Evolutionary conservation across 2,113 vertebrate species (phyloP).

Genomic region (Antechinus stuartii): DNA sequence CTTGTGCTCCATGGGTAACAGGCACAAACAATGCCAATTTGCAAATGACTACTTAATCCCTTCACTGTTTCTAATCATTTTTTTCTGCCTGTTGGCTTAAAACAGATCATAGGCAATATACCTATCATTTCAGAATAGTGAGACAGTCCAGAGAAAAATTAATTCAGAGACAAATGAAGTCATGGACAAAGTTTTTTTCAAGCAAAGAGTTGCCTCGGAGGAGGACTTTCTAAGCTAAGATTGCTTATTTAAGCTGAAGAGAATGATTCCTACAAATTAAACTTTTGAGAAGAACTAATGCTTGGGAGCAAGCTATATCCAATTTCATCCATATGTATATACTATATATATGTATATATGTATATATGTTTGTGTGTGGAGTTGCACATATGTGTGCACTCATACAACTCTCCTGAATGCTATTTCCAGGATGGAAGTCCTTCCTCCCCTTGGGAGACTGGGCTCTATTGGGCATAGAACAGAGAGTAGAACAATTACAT

Average conservation of each 20-base stretch:
- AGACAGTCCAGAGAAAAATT: background rate
- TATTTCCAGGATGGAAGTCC: slow-evolving; percentile 20
- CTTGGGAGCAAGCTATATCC: slow-evolving; percentile 13
- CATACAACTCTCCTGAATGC: background rate
- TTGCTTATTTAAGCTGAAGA: background rate
- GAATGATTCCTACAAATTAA: background rate
- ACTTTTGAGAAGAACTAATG: slow-evolving; percentile 4
- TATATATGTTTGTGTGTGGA: background rate
- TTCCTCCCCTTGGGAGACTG: background rate
- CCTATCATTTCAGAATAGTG: background rate
- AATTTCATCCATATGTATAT: background rate
- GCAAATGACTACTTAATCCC: background rate
- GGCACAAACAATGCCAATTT: slow-evolving; percentile 17
- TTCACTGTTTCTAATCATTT: background rate
- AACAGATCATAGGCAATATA: background rate
- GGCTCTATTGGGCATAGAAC: background rate
- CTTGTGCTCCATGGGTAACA: slow-evolving; percentile 31
- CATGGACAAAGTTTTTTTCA: background rate
- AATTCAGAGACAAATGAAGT: slow-evolving; percentile 22
- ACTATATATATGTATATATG: background rate
- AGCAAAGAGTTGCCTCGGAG: background rate
- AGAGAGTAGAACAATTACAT: background rate
- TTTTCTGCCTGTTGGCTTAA: slow-evolving; percentile 32
- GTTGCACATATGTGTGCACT: background rate
- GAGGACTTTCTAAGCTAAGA: background rate